Conservation (phyloP, 2,888 invertebrate genomes). For the Pomacea canaliculata region DNA sequence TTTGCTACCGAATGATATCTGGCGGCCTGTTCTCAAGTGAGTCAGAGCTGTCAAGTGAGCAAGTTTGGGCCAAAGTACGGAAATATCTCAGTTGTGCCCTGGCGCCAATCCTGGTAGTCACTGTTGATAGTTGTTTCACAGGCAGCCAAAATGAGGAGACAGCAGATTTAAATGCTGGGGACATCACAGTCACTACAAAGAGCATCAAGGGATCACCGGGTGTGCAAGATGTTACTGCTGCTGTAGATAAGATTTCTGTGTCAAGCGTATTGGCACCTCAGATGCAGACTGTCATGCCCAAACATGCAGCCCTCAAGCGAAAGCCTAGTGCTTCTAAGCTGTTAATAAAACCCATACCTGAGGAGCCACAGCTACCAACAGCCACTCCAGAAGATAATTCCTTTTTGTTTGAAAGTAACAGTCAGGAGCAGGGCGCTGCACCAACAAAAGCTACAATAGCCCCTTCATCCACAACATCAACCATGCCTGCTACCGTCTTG, state of each 20-base stretch:
- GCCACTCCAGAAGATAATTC: too few species aligned
- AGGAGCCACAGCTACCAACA: not conserved
- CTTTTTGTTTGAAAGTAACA: too few species aligned
- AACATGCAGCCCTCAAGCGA: too few species aligned
- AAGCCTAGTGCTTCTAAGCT: too few species aligned
- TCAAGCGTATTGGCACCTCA: not conserved
- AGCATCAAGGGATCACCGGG: not conserved
- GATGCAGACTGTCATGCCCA: not conserved
- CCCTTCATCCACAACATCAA: too few species aligned
- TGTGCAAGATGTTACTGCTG: too few species aligned
- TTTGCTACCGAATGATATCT: constrained; percentile 6
- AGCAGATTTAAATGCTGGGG: not conserved
- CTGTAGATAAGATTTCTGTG: too few species aligned
- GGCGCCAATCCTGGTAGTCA: constrained; percentile 5
- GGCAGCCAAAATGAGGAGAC: not conserved
- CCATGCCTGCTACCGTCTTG: too few species aligned
- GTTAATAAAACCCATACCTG: not conserved
- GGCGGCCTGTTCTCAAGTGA: constrained; percentile 6
- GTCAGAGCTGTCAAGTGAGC: not conserved
- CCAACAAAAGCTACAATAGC: too few species aligned
- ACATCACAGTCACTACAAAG: not conserved
- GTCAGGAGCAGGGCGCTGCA: too few species aligned
- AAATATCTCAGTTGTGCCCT: constrained; percentile 19
- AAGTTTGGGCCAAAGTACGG: constrained; percentile 16
- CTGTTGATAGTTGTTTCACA: too few species aligned